Conservation (phyloP, 2,113 vertebrate species). For the Tympanuchus pallidicinctus region DNA sequence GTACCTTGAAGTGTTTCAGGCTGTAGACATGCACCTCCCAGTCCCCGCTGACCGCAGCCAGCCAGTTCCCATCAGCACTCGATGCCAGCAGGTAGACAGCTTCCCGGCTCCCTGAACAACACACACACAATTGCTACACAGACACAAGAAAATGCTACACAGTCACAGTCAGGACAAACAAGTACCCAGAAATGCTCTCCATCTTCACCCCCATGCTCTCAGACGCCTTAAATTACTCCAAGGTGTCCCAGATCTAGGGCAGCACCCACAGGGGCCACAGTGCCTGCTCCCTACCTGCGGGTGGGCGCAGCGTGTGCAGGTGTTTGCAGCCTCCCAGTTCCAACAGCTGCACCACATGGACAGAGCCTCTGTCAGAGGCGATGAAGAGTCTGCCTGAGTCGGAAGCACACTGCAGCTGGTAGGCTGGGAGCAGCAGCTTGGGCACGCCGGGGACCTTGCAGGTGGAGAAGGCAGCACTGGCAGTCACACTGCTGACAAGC, state of each 20-base stretch:
- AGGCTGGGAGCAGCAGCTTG: constrained; percentile 78
- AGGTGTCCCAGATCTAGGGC: neutral
- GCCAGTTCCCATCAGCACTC: constrained; percentile 87
- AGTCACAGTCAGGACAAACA: no score
- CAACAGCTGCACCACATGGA: constrained; percentile 80
- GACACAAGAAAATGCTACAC: neutral
- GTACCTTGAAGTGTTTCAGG: constrained; percentile 84
- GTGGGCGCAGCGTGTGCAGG: constrained; percentile 80
- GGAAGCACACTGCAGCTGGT: constrained; percentile 88
- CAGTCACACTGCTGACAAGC: neutral
- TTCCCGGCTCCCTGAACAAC: constrained; percentile 78
- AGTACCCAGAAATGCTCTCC: no score
- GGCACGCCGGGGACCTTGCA: constrained; percentile 85
- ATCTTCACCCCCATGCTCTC: no score
- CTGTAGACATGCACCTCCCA: constrained; percentile 85
- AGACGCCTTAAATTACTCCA: neutral
- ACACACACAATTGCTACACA: rapidly evolving
- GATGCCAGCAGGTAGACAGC: constrained; percentile 82
- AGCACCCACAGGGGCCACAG: neutral
- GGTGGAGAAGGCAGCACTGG: neutral
- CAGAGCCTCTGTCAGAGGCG: constrained; percentile 77
- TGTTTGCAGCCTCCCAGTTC: constrained; percentile 79
- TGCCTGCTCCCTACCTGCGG: neutral
- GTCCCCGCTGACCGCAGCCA: constrained; percentile 82
- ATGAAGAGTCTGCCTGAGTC: constrained; percentile 88